A percentile compares a stretch with the other conserved stretches of the same genome.
These are phyloP conservation scores for Epistrophe grossulariae DNA, from an alignment of 2,888 invertebrate species.

Conservation along the genomic window DNA sequence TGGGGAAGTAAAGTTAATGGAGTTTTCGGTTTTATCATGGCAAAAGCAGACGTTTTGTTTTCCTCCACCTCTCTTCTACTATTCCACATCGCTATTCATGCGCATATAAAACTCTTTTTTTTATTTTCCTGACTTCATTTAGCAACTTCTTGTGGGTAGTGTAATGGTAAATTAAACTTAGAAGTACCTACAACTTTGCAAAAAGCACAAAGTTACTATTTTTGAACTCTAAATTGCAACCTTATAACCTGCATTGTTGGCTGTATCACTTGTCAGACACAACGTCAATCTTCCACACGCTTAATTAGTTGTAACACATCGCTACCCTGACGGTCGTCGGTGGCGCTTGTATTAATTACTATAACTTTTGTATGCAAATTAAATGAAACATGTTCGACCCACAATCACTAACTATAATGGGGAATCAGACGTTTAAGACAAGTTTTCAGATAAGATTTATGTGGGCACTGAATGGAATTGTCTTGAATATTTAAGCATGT, in stretches of 20 bases:
- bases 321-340: slow-evolving; percentile 16
- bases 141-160: not conserved
- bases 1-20: slow-evolving; percentile 57
- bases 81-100: slow-evolving; percentile 9
- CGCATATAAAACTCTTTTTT: slow-evolving; percentile 28
- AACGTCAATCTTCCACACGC: slow-evolving; percentile 50
- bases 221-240: slow-evolving; percentile 30
- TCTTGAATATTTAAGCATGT: slow-evolving; percentile 49
- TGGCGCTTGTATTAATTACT: slow-evolving; percentile 62
- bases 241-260: slow-evolving; percentile 11
- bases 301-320: slow-evolving; percentile 60
- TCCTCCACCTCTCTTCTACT: not conserved
- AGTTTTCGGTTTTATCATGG: slow-evolving; percentile 41
- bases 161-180: not conserved
- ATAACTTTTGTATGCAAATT: slow-evolving; percentile 53
- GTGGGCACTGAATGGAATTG: slow-evolving; percentile 58
- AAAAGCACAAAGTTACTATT: not conserved
- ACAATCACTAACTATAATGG: slow-evolving; percentile 27
- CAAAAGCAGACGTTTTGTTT: slow-evolving; percentile 32
- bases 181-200: not conserved
- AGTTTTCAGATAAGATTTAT: slow-evolving; percentile 44
- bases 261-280: slow-evolving; percentile 37
- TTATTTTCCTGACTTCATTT: not conserved
- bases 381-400: slow-evolving; percentile 43
- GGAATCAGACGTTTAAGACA: slow-evolving; percentile 44